Percentiles rank a stretch among this genome's conserved stretches.
phyloP scores from a whole-genome alignment of 2,888 invertebrate species.

The Drosophila fungiperda region DNA sequence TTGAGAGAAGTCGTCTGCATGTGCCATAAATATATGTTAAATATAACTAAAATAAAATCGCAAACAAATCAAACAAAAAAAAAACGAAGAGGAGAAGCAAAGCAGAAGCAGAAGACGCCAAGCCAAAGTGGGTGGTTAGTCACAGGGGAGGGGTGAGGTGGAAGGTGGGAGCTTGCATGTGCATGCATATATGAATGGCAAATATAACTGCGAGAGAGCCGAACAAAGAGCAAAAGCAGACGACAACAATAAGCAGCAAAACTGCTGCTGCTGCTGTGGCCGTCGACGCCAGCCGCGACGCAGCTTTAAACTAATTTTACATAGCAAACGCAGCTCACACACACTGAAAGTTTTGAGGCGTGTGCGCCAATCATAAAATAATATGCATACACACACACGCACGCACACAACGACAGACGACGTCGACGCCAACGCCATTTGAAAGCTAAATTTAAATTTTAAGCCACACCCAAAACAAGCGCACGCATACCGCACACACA shows the following conservation, averaged over 20 bases:
- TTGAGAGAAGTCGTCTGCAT: not conserved
- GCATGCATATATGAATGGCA: constrained; percentile 81
- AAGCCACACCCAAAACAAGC: constrained; percentile 84
- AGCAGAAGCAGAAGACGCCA: constrained; percentile 12
- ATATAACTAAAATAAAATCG: constrained; percentile 45
- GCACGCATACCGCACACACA: constrained; percentile 68
- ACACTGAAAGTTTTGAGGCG: constrained; percentile 54
- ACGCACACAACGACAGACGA: constrained; percentile 36
- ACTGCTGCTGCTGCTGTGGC: constrained; percentile 41
- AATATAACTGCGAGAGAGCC: constrained; percentile 66
- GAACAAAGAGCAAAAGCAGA: constrained; percentile 49
- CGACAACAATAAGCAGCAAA: constrained; percentile 34
- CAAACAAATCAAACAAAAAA: constrained; percentile 55
- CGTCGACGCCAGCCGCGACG: constrained; percentile 68
- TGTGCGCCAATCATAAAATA: constrained; percentile 79
- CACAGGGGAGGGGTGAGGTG: constrained; percentile 3
- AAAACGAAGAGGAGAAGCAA: constrained; percentile 18
- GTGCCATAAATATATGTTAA: constrained; percentile 4
- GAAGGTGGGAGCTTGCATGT: constrained; percentile 49
- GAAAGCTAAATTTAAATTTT: constrained; percentile 84
- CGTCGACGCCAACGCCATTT: constrained; percentile 73
- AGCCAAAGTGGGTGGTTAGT: constrained; percentile 54
- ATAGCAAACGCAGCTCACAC: constrained; percentile 53
- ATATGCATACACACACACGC: constrained; percentile 63
- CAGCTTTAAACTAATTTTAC: constrained; percentile 81